Evolutionary conservation across 1,140 invertebrate genomes (phyloP).

Genomic region (Daktulosphaira vitifoliae): DNA sequence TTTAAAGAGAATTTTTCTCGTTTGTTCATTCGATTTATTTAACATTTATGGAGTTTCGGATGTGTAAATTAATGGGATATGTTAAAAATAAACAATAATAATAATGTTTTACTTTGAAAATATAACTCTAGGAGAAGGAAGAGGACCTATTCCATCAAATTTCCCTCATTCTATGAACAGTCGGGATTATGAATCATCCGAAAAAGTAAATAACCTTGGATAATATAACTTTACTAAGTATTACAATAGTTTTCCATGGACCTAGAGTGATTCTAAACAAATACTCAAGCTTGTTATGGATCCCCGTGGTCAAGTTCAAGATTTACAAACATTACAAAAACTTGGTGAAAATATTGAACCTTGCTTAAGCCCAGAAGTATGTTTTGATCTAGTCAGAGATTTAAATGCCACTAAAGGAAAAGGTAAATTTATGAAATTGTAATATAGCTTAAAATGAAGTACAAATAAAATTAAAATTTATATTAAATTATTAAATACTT

Average conservation of each 20-base stretch:
- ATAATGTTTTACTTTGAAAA: too few relatives aligned
- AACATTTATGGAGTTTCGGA: too few relatives aligned
- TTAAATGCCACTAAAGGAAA: slow-evolving; percentile 67
- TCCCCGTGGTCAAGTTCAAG: slow-evolving; percentile 63
- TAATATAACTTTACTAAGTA: background rate
- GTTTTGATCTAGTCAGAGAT: slow-evolving; percentile 62
- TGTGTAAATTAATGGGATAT: too few relatives aligned
- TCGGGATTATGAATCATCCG: background rate
- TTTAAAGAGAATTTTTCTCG: too few relatives aligned
- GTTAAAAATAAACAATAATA: too few relatives aligned
- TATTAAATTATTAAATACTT: too few relatives aligned
- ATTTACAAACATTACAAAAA: slow-evolving; percentile 51
- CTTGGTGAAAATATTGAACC: slow-evolving; percentile 55
- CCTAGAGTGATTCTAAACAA: slow-evolving; percentile 47
- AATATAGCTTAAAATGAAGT: background rate
- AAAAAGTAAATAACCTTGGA: slow-evolving; percentile 5
- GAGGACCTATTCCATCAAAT: slow-evolving; percentile 24
- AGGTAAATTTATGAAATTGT: slow-evolving; percentile 47
- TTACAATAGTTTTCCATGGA: background rate
- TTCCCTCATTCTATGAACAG: background rate
- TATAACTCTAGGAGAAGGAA: slow-evolving; percentile 22
- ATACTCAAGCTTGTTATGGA: slow-evolving; percentile 70
- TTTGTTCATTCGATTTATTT: too few relatives aligned
- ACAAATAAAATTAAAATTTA: too few relatives aligned
- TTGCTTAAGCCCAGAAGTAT: slow-evolving; percentile 55